Conservation (phyloP, 2,797 vertebrate genomes). For the Chlorospingus flavigularis region DNA sequence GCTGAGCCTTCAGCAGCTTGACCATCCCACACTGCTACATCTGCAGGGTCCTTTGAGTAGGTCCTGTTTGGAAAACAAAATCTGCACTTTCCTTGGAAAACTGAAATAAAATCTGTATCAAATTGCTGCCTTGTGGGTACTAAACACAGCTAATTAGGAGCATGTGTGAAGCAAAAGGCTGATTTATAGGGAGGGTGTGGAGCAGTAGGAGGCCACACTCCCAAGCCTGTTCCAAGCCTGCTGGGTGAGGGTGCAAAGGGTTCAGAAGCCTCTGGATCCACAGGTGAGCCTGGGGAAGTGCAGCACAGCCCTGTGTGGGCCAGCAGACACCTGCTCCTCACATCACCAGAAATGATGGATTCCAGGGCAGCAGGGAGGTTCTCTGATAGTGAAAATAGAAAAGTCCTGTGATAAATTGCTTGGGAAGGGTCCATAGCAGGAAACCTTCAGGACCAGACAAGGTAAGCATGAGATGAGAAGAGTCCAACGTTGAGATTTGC, state of each 20-base stretch:
- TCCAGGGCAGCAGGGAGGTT: background rate
- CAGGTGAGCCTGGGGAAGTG: background rate
- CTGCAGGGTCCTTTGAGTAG: background rate
- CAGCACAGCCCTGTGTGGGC: rapidly evolving
- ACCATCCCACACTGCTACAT: background rate
- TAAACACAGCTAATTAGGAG: background rate
- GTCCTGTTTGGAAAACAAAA: background rate
- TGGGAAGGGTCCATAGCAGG: background rate
- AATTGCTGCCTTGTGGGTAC: background rate
- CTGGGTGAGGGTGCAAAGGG: background rate
- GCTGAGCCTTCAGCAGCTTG: background rate
- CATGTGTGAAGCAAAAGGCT: background rate
- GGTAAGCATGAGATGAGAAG: background rate
- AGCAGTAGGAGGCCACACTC: background rate
- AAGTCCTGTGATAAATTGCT: background rate
- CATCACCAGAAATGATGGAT: rapidly evolving
- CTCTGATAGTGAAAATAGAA: background rate
- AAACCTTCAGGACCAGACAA: background rate
- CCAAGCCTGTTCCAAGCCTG: background rate
- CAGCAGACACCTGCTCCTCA: background rate
- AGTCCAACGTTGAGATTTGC: background rate
- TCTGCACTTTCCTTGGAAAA: background rate
- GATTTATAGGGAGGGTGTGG: background rate
- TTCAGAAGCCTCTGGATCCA: background rate
- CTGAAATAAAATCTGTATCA: background rate